Conservation (phyloP, 2,113 vertebrate genomes). For the Geothlypis trichas region DNA sequence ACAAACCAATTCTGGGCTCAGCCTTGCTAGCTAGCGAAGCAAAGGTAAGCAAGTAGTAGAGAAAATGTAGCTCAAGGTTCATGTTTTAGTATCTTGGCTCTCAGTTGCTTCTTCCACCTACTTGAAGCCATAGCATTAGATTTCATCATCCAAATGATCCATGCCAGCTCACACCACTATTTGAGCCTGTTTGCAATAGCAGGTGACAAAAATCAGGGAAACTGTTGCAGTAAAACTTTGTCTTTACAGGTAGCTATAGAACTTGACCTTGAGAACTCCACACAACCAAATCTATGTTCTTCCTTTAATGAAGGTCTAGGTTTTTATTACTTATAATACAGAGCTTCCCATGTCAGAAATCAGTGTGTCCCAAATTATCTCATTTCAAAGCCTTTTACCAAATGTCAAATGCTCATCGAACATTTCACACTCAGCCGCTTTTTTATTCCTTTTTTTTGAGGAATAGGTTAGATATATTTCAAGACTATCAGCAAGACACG, state of each 20-base stretch:
- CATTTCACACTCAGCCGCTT: not conserved
- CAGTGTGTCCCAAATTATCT: not conserved
- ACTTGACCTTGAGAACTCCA: not conserved
- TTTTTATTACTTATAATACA: not conserved
- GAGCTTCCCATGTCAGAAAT: not conserved
- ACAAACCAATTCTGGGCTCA: not conserved
- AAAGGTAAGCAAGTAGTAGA: not conserved
- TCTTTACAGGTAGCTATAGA: not conserved
- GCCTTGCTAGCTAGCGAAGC: not conserved
- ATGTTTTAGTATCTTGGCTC: not conserved
- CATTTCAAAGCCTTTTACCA: not conserved
- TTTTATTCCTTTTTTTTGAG: rapidly evolving
- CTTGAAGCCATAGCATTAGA: not conserved
- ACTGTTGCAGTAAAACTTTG: not conserved
- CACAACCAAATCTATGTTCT: not conserved
- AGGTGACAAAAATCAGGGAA: not conserved
- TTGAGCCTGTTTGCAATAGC: not conserved
- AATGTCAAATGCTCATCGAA: not conserved
- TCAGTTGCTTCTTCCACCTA: not conserved
- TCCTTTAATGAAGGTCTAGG: not conserved
- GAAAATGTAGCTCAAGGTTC: not conserved
- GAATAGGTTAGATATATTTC: not conserved
- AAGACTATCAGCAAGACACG: not conserved
- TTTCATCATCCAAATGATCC: not conserved
- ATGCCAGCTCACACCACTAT: not conserved